Conservation (phyloP, 1,140 invertebrate species). For the Vanessa atalanta region DNA sequence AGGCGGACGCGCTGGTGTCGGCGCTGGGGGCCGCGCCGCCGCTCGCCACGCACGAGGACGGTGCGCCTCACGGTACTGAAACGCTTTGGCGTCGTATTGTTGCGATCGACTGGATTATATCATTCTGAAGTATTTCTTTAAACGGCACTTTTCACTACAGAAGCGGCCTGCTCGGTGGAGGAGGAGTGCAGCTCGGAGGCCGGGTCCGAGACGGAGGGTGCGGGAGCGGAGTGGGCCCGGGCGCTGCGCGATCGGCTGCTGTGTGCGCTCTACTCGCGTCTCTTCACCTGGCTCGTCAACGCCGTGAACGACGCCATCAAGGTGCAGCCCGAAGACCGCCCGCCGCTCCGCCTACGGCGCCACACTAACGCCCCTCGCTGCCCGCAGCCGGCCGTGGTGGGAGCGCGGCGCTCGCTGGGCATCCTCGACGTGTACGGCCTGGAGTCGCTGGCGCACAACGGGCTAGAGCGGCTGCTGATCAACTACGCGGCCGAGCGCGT, state of each 20-base stretch:
- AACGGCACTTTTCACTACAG: neutral
- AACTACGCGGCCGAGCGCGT: conserved; percentile 96
- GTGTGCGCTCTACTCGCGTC: conserved; percentile 86
- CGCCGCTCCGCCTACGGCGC: neutral
- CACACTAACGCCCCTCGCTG: neutral
- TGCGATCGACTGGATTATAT: neutral
- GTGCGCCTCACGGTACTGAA: conserved; percentile 29
- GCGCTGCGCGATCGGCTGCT: conserved; percentile 81
- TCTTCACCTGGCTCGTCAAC: conserved; percentile 90
- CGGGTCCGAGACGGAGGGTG: conserved; percentile 80
- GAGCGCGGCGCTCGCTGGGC: conserved; percentile 83
- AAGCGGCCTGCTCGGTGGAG: conserved; percentile 43
- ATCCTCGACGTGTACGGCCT: conserved; percentile 95
- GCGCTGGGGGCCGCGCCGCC: conserved; percentile 59
- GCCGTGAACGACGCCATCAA: conserved; percentile 88
- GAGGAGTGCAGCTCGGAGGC: conserved; percentile 50
- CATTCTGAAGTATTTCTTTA: no score
- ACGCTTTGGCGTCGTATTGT: neutral
- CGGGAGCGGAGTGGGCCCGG: conserved; percentile 75
- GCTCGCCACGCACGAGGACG: conserved; percentile 26
- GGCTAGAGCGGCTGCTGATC: conserved; percentile 91
- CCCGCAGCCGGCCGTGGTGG: conserved; percentile 56
- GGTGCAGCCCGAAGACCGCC: conserved; percentile 63
- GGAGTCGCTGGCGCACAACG: conserved; percentile 89
- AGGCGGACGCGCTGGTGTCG: conserved; percentile 55